Percentiles rank a stretch among this genome's conserved stretches.
phyloP scores from a whole-genome alignment of 2,797 vertebrate genomes.

The Onychomys leucogaster region DNA sequence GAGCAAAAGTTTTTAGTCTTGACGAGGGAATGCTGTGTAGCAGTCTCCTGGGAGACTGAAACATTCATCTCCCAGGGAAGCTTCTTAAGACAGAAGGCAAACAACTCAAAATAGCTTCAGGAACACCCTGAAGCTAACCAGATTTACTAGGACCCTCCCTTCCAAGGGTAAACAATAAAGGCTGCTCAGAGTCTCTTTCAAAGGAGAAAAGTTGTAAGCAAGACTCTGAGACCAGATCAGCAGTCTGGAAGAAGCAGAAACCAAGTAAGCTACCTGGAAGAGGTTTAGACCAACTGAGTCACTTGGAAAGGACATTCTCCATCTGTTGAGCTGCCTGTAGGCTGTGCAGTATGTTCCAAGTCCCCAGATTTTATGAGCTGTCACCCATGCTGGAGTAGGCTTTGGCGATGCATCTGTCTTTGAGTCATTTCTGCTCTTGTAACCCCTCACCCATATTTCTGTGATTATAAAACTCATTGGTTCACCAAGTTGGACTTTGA shows the following conservation, averaged over 20 bases:
- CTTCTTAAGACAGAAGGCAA: not conserved
- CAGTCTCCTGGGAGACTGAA: not conserved
- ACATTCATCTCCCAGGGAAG: not conserved
- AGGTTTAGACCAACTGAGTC: not conserved
- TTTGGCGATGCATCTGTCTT: not conserved
- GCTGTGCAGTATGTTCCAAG: not conserved
- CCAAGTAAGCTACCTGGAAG: not conserved
- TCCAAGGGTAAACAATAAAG: not conserved
- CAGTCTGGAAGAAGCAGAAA: not conserved
- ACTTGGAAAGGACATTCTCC: not conserved
- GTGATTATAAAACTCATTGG: not conserved
- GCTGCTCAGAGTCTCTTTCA: not conserved
- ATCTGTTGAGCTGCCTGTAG: not conserved
- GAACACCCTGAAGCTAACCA: not conserved
- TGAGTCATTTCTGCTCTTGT: not conserved
- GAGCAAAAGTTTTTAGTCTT: slow-evolving; percentile 16
- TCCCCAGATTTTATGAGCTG: not conserved
- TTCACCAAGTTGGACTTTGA: not conserved
- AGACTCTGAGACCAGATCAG: not conserved
- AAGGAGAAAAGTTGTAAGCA: not conserved
- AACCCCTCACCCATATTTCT: not conserved
- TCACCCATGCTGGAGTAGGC: not conserved
- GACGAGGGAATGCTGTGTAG: not conserved
- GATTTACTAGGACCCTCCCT: not conserved
- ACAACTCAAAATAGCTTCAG: not conserved